phyloP scores from a whole-genome alignment of 2,797 vertebrate genomes.

The Peromyscus aztecus region DNA sequence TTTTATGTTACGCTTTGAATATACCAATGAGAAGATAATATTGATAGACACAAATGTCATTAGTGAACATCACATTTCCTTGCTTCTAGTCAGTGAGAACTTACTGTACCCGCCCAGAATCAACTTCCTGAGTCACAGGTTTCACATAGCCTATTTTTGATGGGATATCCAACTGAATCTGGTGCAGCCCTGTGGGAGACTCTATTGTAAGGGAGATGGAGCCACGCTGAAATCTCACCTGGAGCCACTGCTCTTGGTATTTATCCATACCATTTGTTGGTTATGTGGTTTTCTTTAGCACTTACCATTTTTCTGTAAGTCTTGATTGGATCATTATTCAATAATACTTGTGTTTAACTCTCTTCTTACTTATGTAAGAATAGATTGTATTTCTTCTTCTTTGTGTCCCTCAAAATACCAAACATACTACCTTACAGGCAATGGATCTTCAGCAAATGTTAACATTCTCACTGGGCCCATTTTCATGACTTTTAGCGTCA shows the following conservation, averaged over 20 bases:
- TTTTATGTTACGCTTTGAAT: neutral
- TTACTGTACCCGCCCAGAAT: neutral
- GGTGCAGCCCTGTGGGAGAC: neutral
- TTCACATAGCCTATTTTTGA: neutral
- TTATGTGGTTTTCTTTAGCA: neutral
- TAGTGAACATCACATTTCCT: neutral
- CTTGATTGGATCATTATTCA: neutral
- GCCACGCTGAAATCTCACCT: neutral
- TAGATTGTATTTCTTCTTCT: neutral
- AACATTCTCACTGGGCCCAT: neutral
- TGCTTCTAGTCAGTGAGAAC: neutral
- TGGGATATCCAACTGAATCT: neutral
- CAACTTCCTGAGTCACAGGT: neutral
- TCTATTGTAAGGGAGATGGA: neutral
- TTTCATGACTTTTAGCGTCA: neutral
- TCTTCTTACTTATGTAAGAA: neutral
- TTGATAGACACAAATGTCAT: neutral
- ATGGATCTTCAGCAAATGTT: neutral
- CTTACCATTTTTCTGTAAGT: neutral
- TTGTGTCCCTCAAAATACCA: neutral
- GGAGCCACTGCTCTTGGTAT: neutral
- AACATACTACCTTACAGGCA: neutral
- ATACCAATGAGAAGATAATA: neutral
- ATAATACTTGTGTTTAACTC: neutral
- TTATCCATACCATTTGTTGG: neutral